Percentiles rank a stretch among this genome's conserved stretches.
These are phyloP conservation scores for Puffinus mauretanicus DNA, from an alignment of 2,113 vertebrate species.

Conservation along the genomic window DNA sequence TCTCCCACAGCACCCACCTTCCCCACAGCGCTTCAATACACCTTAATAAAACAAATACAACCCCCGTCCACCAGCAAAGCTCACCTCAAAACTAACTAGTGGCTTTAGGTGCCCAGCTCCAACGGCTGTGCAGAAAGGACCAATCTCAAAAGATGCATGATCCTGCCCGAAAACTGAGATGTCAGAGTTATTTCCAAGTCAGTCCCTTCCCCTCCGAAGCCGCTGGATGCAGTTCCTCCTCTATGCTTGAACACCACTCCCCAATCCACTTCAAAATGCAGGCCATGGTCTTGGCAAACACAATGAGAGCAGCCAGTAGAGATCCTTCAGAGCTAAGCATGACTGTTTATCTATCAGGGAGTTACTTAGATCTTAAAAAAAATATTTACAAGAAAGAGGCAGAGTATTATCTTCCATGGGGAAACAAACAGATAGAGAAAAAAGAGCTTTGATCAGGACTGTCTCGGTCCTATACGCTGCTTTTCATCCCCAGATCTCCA, in stretches of 20 bases:
- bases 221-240: not conserved
- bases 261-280: not conserved
- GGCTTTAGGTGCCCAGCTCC: not conserved
- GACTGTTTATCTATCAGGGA: slow-evolving; percentile 13
- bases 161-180: not conserved
- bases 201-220: not conserved
- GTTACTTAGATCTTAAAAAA: slow-evolving; percentile 48
- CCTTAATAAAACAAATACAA: not conserved
- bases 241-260: accelerated
- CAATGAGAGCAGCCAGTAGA: not conserved
- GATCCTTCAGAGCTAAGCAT: not conserved
- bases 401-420: slow-evolving; percentile 55
- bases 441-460: slow-evolving; percentile 54
- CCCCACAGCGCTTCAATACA: not conserved
- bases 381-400: slow-evolving; percentile 59
- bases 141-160: accelerated
- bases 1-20: not conserved
- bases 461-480: not conserved
- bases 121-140: not conserved
- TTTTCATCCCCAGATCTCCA: slow-evolving; percentile 35
- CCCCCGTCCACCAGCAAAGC: not conserved
- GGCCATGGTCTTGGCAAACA: not conserved
- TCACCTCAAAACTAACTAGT: not conserved
- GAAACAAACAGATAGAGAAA: slow-evolving; percentile 54
- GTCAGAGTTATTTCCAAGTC: not conserved